Evolutionary conservation across 1,140 invertebrate genomes (phyloP).

Genomic region (Cheumatopsyche charites): DNA sequence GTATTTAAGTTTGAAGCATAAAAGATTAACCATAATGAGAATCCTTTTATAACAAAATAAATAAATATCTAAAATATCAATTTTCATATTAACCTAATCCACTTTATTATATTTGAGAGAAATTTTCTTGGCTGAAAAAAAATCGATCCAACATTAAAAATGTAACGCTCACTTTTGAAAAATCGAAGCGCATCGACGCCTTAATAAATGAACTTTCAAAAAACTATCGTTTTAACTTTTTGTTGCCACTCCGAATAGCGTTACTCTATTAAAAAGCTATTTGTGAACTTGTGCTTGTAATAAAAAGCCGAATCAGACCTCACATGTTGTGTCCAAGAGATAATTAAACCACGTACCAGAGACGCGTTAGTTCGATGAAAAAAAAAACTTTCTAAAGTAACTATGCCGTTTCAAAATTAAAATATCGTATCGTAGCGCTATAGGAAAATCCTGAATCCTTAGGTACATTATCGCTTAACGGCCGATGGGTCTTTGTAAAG

Average conservation of each 20-base stretch:
- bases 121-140: too few species aligned
- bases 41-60: too few species aligned
- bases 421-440: background rate
- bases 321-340: conserved; percentile 21
- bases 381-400: background rate
- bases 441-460: background rate
- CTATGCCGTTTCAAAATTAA: too few species aligned
- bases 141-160: too few species aligned
- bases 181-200: background rate
- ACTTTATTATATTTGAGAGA: too few species aligned
- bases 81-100: too few species aligned
- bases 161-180: too few species aligned
- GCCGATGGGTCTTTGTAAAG: conserved; percentile 20
- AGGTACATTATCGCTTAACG: background rate
- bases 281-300: background rate
- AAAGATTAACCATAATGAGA: too few species aligned
- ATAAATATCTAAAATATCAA: too few species aligned
- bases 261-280: conserved; percentile 26
- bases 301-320: conserved; percentile 9
- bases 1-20: too few species aligned
- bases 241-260: background rate
- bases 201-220: conserved; percentile 14
- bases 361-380: conserved; percentile 1
- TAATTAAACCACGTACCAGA: conserved; percentile 19
- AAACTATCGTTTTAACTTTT: conserved; percentile 6